Evolutionary conservation across 2,797 vertebrate genomes (phyloP), one percentile per base, ranked within the genome.

Genomic region (Gallinago stenura): DNA sequence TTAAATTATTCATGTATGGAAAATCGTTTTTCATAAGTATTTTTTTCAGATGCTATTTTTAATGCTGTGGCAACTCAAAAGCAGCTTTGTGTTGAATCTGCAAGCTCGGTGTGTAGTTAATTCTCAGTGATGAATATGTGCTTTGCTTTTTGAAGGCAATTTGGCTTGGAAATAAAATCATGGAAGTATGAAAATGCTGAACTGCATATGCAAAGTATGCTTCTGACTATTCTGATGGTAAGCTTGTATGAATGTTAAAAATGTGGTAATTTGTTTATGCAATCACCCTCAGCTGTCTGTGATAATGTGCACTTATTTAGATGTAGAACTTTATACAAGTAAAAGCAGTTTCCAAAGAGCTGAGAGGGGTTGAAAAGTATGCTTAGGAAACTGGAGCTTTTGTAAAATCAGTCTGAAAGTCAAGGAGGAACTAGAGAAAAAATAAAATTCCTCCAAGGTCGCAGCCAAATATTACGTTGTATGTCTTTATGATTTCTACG

Each of bases 51-150:
- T 87, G 75, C 68, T 89, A 65, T 89, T 96, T 96, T 96, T 96
- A 96, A 91, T 81, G 45, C 82, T 80, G 60, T 91, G 56, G 61
- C 79, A 96, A 87, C 61, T 93, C 57, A 91, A 89, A 93, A 91
- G 78, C 84, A 93, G 79, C 91, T 94, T 94, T 96, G 87, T 96
- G 84, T 94, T 96, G 89, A 94, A 93, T 94, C 76, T 91, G 87
- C 84, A 94, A 81, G 53, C 78, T 92, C 1, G 1, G 53, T 83
- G 61, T 51, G 78, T 81, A 78, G 82, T 87, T 95, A 89, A 92
- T 96, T 92, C 89, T 87, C 0, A 0, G 69, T 65, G 89, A 96
- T 93, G 86, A 94, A 90, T 92, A 95, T 31, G 57, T 89, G 89
- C 84, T 94, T 95, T 94, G 75, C 84, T 89, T 94, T 89, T 78